phyloP scores from a whole-genome alignment of 1,140 invertebrate species.

The Rhopalosiphum maidis region DNA sequence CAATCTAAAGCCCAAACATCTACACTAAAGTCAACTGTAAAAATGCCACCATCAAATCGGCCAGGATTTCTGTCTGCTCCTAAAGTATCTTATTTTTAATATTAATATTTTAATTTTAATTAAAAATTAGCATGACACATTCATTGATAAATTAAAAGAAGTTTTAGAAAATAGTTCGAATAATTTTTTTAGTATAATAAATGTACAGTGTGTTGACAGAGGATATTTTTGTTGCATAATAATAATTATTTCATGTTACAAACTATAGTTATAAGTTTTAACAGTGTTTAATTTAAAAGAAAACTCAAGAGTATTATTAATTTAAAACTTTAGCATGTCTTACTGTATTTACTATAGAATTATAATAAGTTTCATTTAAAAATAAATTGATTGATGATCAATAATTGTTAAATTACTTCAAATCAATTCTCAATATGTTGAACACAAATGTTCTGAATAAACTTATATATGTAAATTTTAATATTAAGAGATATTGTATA shows the following conservation, averaged over 20 bases:
- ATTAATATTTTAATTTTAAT: conserved; percentile 1
- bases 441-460: not conserved
- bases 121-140: not conserved
- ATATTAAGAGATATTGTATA: not conserved
- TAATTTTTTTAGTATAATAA: not conserved
- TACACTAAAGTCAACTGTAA: conserved; percentile 34
- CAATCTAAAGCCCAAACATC: not conserved
- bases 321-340: not conserved
- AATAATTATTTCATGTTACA: not conserved
- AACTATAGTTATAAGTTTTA: not conserved
- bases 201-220: not conserved
- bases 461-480: not conserved
- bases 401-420: not conserved
- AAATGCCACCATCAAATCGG: conserved; percentile 37
- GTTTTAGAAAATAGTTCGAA: not conserved
- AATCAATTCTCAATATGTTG: not conserved
- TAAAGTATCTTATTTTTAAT: conserved; percentile 42
- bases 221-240: not conserved
- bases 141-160: not conserved
- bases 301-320: not conserved
- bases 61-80: conserved; percentile 48
- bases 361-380: not conserved
- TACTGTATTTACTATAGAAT: not conserved
- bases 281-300: not conserved
- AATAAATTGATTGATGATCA: not conserved